phyloP scores from a whole-genome alignment of 2,113 vertebrate species.

The Mobula hypostoma region DNA sequence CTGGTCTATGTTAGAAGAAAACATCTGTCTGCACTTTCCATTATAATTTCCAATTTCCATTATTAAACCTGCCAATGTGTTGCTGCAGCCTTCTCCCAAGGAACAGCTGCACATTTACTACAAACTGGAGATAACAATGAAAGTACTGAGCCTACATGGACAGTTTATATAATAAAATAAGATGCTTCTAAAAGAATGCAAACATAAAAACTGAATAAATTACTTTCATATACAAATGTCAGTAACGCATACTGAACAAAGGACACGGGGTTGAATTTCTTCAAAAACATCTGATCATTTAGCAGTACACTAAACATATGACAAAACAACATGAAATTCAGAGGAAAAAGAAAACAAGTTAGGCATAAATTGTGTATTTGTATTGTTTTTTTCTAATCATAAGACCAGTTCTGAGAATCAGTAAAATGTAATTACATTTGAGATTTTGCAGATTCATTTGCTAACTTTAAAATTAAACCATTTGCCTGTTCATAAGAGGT shows the following conservation, averaged over 20 bases:
- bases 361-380: not conserved
- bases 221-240: not conserved
- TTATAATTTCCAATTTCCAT: not conserved
- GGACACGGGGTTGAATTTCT: not conserved
- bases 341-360: not conserved
- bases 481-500: not conserved
- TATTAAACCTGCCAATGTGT: not conserved
- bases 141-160: not conserved
- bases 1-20: not conserved
- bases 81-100: not conserved
- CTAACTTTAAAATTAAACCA: not conserved
- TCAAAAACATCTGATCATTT: not conserved
- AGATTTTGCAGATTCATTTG: not conserved
- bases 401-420: not conserved
- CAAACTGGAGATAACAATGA: not conserved
- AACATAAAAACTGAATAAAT: not conserved
- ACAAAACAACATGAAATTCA: not conserved
- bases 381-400: not conserved
- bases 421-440: not conserved
- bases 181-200: not conserved
- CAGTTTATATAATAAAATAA: not conserved
- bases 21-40: not conserved
- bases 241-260: not conserved
- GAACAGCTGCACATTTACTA: not conserved
- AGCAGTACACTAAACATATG: not conserved